These are phyloP conservation scores for Cyphomyrus plagiostoma DNA, from an alignment of 2,113 vertebrate genomes.

Conservation along the genomic window DNA sequence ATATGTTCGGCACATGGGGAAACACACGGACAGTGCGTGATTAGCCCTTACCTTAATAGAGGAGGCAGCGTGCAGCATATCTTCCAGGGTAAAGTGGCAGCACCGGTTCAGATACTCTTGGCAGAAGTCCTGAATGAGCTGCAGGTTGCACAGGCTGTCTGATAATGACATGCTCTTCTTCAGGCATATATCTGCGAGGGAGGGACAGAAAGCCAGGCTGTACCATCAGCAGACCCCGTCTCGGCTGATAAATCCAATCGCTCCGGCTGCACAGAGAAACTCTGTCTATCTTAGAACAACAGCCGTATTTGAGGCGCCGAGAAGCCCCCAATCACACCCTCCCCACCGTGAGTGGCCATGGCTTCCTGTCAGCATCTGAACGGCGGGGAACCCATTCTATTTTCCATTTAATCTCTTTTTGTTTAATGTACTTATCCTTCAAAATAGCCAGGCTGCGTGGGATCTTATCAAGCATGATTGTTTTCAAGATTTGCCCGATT, in stretches of 20 bases:
- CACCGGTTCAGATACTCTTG: conserved; percentile 84
- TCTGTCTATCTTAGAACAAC: conserved; percentile 16
- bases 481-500: conserved; percentile 30
- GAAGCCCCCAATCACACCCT: neutral
- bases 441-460: neutral
- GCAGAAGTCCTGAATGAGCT: conserved; percentile 90
- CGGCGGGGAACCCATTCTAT: neutral
- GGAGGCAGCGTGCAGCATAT: conserved; percentile 90
- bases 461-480: neutral
- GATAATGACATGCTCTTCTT: conserved; percentile 90
- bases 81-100: conserved; percentile 90
- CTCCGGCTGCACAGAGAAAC: neutral
- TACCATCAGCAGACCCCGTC: conserved; percentile 24
- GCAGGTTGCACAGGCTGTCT: conserved; percentile 89
- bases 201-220: conserved; percentile 27
- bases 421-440: neutral
- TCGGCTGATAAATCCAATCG: conserved; percentile 10
- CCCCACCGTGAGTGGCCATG: neutral
- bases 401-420: neutral
- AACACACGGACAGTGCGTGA: neutral
- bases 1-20: neutral
- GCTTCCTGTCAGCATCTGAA: neutral
- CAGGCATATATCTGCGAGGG: conserved; percentile 80
- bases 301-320: neutral
- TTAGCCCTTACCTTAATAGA: conserved; percentile 77